phyloP scores from a whole-genome alignment of 2,797 vertebrate species.

The Pogoniulus pusillus region DNA sequence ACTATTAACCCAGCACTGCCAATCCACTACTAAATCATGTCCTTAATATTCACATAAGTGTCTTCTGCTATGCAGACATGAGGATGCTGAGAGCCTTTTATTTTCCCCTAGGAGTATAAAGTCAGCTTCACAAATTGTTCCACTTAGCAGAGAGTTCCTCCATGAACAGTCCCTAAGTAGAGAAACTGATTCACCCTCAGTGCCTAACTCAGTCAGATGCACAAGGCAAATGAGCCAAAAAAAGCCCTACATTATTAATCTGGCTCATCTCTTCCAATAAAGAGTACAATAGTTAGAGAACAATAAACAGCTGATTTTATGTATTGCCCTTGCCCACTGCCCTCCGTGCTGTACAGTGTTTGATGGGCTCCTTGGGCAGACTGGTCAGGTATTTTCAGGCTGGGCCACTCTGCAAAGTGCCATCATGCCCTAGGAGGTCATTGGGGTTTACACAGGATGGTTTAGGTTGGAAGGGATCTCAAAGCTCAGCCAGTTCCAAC shows the following conservation, averaged over 20 bases:
- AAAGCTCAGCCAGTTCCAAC: too few species aligned
- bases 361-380: not conserved
- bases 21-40: not conserved
- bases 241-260: not conserved
- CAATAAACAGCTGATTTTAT: not conserved
- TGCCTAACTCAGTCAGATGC: not conserved
- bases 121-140: not conserved
- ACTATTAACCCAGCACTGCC: not conserved
- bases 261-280: not conserved
- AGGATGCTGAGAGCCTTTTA: not conserved
- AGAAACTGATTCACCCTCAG: not conserved
- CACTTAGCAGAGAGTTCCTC: not conserved
- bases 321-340: not conserved
- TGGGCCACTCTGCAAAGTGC: rapidly evolving
- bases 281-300: too few species aligned
- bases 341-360: rapidly evolving
- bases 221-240: not conserved
- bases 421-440: rapidly evolving
- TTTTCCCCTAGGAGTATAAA: not conserved
- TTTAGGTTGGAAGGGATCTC: too few species aligned
- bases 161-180: not conserved
- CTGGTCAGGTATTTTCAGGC: not conserved
- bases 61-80: not conserved
- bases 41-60: not conserved
- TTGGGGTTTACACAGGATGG: too few species aligned